A percentile compares a stretch with the other conserved stretches of the same genome.
Evolutionary conservation across 2,888 invertebrate genomes (phyloP).

Genomic region (Rosalia funebris): DNA sequence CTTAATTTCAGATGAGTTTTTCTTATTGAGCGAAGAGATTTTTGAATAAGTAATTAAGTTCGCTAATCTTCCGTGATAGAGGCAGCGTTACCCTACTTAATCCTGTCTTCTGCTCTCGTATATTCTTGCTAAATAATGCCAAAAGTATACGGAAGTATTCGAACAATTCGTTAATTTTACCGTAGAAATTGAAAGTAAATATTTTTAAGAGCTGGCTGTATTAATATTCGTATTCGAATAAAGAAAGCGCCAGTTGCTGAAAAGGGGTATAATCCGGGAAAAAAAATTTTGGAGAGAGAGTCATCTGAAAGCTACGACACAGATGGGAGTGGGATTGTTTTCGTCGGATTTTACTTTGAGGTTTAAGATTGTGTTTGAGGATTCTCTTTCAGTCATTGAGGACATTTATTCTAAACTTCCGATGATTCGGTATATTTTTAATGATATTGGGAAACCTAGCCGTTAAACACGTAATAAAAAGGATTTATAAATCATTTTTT

Average conservation of each 20-base stretch:
- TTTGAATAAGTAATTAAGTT: conserved; percentile 47
- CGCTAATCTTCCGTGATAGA: conserved; percentile 42
- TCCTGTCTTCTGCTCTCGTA: conserved; percentile 21
- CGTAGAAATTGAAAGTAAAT: conserved; percentile 19
- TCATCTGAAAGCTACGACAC: too few species aligned
- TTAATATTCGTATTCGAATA: conserved; percentile 15
- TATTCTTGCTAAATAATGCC: conserved; percentile 12
- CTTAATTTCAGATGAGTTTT: conserved; percentile 16
- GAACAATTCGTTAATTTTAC: conserved; percentile 2
- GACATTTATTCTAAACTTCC: too few species aligned
- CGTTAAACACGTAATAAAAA: too few species aligned
- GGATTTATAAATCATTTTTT: too few species aligned
- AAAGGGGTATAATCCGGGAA: conserved; percentile 1
- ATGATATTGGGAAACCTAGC: too few species aligned
- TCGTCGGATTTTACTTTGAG: too few species aligned
- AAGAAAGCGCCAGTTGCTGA: neutral
- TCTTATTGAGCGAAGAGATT: conserved; percentile 34
- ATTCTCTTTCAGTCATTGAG: too few species aligned
- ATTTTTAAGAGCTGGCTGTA: conserved; percentile 6
- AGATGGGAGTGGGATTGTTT: too few species aligned
- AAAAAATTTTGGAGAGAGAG: neutral
- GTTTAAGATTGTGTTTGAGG: too few species aligned
- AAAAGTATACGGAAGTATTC: neutral
- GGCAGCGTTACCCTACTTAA: conserved; percentile 28
- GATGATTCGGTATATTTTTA: too few species aligned